phyloP scores from a whole-genome alignment of 2,888 invertebrate genomes.

The Ornithoptera alexandrae region DNA sequence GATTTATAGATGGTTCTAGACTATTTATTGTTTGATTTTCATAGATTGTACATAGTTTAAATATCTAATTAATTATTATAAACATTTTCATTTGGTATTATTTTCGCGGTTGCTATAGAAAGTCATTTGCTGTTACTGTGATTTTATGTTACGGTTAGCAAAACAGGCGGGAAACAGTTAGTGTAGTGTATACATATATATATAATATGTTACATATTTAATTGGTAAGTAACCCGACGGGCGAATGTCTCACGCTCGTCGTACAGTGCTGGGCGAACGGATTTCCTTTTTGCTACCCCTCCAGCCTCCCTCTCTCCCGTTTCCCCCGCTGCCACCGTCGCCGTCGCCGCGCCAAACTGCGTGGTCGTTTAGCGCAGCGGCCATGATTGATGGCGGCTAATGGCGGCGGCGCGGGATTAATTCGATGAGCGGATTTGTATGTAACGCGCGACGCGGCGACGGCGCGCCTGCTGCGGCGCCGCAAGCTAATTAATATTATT shows the following conservation, averaged over 20 bases:
- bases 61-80: no score
- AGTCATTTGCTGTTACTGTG: no score
- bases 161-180: no score
- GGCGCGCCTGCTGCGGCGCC: not conserved
- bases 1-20: no score
- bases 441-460: constrained; percentile 3
- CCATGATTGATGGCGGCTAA: constrained; percentile 56
- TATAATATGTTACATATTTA: no score
- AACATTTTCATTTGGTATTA: no score
- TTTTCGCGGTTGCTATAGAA: no score
- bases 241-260: constrained; percentile 47
- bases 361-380: constrained; percentile 40
- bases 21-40: no score
- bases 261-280: constrained; percentile 40
- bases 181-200: no score
- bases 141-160: no score
- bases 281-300: constrained; percentile 31
- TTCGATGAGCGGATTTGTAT: constrained; percentile 28
- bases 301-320: not conserved
- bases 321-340: constrained; percentile 7
- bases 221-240: constrained; percentile 34
- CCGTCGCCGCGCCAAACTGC: constrained; percentile 4
- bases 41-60: no score
- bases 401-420: constrained; percentile 40
- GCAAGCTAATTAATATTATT: constrained; percentile 14